Evolutionary conservation across 2,888 invertebrate genomes (phyloP), one percentile per base, ranked within the genome.

Genomic region (Chouioia cunea): DNA sequence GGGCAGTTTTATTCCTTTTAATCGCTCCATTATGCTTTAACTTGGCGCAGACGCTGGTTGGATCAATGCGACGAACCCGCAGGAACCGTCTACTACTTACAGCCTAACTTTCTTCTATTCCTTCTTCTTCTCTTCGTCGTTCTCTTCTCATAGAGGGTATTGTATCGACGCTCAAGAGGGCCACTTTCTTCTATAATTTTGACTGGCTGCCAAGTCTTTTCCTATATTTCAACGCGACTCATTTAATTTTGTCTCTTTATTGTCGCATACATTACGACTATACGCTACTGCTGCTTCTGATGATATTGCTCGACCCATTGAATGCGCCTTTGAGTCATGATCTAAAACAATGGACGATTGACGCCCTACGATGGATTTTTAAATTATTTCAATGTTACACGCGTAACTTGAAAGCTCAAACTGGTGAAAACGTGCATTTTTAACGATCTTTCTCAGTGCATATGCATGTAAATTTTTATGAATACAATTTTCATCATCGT

Each of bases 1-100:
- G 54, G 65, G 53, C 70, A 70, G 67, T 75, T 74, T 72, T 68
- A 70, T 75, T 71, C 57, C 67, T 70, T 36, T 46, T 71, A 71
- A 73, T 73, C 73, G 71, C 60, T 70, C 71, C 67, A 63, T 63
- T 73, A 67, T 71, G 46, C 68, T 56, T 52, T 43, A 46, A 14
- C 27, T 23, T n/a, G 27, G 15, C 22, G 44, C 23, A 6, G 18
- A 36, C 22, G 22, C 47, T n/a, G n/a, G 56, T 43, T 23, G 18
- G 56, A 65, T 65, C 64, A 36, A 65, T 65, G 54, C 56, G 56
- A 27, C 20, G 27, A 54, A 6, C n/a, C n/a, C 1, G 36, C 10
- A 36, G 36, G 1, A 36, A 12, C 36, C 36, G 36, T 36, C 36
- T 36, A 36, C 36, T 10, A 27, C n/a, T 15, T 54, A n/a, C 27